These are phyloP conservation scores for Ormyrus nitidulus DNA, from an alignment of 2,888 invertebrate genomes.

Conservation along the genomic window DNA sequence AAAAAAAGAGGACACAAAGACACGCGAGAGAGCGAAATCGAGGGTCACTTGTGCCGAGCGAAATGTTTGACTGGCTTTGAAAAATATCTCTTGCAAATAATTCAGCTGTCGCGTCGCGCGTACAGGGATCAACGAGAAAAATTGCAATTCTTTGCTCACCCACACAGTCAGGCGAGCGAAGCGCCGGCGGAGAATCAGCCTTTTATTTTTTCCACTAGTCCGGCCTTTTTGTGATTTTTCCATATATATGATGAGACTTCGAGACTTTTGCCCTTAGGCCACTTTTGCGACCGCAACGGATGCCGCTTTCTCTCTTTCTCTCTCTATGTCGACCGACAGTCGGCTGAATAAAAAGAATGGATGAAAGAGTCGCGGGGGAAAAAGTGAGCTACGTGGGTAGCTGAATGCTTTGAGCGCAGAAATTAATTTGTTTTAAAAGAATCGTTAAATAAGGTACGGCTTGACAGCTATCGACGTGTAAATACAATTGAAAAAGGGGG, in stretches of 20 bases:
- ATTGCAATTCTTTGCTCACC: no score
- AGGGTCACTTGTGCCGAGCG: conserved; percentile 33
- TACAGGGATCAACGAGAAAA: background rate
- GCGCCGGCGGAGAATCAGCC: background rate
- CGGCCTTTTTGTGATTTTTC: background rate
- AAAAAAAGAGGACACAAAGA: background rate
- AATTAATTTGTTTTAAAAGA: no score
- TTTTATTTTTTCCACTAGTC: conserved; percentile 22
- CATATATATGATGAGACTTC: background rate
- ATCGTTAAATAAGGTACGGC: no score
- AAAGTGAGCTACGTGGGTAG: no score
- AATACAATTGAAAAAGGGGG: no score
- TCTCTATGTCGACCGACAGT: no score
- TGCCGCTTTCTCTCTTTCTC: background rate
- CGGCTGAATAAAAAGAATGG: no score
- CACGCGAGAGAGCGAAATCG: conserved; percentile 8
- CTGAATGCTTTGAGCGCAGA: no score
- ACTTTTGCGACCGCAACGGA: background rate
- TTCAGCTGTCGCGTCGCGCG: conserved; percentile 21
- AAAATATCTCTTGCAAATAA: conserved; percentile 39
- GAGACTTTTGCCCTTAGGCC: conserved; percentile 9
- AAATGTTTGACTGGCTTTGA: conserved; percentile 47
- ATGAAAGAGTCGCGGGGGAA: no score
- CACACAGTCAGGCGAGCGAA: background rate
- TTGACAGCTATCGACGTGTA: no score